A percentile compares a stretch with the other conserved stretches of the same genome.
These are phyloP conservation scores for Macrotrachela quadricornifera DNA, from an alignment of 1,140 invertebrate genomes.

Conservation along the genomic window DNA sequence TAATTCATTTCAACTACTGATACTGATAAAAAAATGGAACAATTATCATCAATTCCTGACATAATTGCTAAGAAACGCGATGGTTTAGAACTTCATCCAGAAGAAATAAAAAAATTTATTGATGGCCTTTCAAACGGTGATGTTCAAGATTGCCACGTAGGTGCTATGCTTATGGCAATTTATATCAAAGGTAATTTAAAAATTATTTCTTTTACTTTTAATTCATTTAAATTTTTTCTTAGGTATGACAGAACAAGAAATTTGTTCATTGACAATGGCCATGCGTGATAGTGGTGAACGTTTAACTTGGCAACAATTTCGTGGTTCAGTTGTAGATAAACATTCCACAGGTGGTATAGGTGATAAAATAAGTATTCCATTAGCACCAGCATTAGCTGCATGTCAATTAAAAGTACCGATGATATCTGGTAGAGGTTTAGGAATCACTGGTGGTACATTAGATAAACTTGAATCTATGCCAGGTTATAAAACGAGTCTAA, in stretches of 20 bases:
- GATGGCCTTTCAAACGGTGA: too few species aligned
- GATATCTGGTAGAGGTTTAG: constrained; percentile 40
- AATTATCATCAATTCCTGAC: background rate
- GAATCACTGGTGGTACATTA: constrained; percentile 41
- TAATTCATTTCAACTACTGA: too few species aligned
- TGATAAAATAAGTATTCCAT: constrained; percentile 39
- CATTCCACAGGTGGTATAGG: constrained; percentile 46
- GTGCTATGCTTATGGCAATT: constrained; percentile 42
- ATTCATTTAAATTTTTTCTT: too few species aligned
- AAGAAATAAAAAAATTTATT: constrained; percentile 6
- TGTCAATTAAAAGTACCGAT: constrained; percentile 38
- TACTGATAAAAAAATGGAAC: too few species aligned
- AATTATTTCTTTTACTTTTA: too few species aligned
- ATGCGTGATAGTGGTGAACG: constrained; percentile 35
- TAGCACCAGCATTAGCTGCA: constrained; percentile 41
- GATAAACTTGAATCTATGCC: constrained; percentile 46
- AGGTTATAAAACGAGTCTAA: constrained; percentile 29
- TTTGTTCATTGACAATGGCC: constrained; percentile 22
- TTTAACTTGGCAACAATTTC: constrained; percentile 25
- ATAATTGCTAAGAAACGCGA: constrained; percentile 5
- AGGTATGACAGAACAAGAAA: constrained; percentile 30
- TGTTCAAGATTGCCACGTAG: constrained; percentile 17
- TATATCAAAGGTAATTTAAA: constrained; percentile 24
- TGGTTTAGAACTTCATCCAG: background rate
- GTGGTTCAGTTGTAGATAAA: constrained; percentile 36